Conservation (phyloP, 1,140 invertebrate species). For the Heliconius himera region DNA sequence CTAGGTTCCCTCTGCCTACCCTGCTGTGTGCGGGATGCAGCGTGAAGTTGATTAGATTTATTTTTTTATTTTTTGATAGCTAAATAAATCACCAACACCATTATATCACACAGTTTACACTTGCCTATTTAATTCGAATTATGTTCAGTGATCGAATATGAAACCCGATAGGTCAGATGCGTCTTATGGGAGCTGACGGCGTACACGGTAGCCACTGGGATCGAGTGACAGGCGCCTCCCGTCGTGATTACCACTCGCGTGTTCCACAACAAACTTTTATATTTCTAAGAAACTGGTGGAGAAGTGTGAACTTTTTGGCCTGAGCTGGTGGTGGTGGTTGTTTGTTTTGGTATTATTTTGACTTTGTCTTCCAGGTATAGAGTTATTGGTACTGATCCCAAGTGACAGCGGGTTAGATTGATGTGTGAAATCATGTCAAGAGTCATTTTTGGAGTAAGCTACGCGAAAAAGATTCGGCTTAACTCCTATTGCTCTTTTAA, state of each 20-base stretch:
- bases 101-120: conserved; percentile 43
- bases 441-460: not conserved
- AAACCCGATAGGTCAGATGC: conserved; percentile 58
- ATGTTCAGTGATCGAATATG: conserved; percentile 65
- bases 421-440: conserved; percentile 6
- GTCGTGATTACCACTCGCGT: conserved; percentile 42
- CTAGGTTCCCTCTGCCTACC: too few species aligned
- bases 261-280: conserved; percentile 29
- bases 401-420: not conserved
- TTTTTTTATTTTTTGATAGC: not conserved
- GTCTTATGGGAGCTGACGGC: conserved; percentile 55
- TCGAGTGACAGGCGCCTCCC: conserved; percentile 69
- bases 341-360: conserved; percentile 22
- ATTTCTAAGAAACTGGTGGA: conserved; percentile 38
- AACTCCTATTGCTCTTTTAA: not conserved
- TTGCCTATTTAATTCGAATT: conserved; percentile 52
- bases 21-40: too few species aligned
- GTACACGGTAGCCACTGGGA: conserved; percentile 70
- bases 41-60: too few species aligned
- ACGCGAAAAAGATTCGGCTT: not conserved
- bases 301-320: conserved; percentile 42
- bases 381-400: not conserved
- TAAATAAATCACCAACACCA: not conserved
- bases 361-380: conserved; percentile 13
- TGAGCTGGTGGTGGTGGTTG: conserved; percentile 22